Conservation (phyloP, 2,888 invertebrate genomes). For the Bombylius discolor region DNA sequence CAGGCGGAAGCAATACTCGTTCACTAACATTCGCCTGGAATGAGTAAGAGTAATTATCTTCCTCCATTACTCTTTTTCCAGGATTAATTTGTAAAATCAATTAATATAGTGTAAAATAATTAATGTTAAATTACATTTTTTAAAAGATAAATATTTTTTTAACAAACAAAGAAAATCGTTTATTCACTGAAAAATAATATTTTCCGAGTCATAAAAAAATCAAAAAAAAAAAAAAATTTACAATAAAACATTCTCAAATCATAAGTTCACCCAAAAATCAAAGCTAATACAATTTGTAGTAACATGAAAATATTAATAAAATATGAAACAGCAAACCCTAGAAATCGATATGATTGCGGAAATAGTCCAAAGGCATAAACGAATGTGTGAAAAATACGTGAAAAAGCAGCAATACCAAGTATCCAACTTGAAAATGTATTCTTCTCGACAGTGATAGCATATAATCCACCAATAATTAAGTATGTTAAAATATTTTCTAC, state of each 20-base stretch:
- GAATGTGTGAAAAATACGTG: slow-evolving; percentile 46
- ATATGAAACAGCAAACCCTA: slow-evolving; percentile 36
- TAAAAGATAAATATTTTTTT: too few relatives aligned
- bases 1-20: too few relatives aligned
- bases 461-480: slow-evolving; percentile 42
- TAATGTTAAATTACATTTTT: too few relatives aligned
- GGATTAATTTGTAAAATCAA: too few relatives aligned
- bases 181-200: neutral
- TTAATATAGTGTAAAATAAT: too few relatives aligned
- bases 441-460: slow-evolving; percentile 43
- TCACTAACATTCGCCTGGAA: too few relatives aligned
- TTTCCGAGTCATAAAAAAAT: neutral
- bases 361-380: slow-evolving; percentile 48
- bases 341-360: slow-evolving; percentile 43
- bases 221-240: neutral
- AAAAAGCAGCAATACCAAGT: slow-evolving; percentile 42
- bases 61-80: too few relatives aligned
- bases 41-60: too few relatives aligned
- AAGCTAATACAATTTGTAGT: slow-evolving; percentile 26
- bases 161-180: too few relatives aligned
- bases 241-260: too few relatives aligned
- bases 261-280: slow-evolving; percentile 23
- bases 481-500: slow-evolving; percentile 54
- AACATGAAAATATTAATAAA: slow-evolving; percentile 41
- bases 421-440: slow-evolving; percentile 39